phyloP scores from a whole-genome alignment of 2,888 invertebrate species.

The Hyles lineata region DNA sequence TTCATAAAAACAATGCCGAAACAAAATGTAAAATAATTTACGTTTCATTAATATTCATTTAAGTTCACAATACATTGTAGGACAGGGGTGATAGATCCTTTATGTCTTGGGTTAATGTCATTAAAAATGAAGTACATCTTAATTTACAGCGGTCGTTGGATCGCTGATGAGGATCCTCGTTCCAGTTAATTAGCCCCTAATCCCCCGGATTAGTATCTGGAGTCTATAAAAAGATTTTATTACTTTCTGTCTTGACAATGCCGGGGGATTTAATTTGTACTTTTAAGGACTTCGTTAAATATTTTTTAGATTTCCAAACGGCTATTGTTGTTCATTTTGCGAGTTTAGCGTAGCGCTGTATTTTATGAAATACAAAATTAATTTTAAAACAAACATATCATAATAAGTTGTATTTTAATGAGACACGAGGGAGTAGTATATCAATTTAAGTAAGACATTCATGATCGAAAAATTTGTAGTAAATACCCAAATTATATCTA shows the following conservation, averaged over 20 bases:
- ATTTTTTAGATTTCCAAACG: not conserved
- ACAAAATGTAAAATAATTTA: too few relatives aligned
- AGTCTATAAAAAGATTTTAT: slow-evolving; percentile 33
- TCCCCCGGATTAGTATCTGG: slow-evolving; percentile 38
- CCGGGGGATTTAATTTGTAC: slow-evolving; percentile 19
- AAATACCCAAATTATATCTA: not conserved
- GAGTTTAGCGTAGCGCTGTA: not conserved
- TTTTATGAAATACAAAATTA: too few relatives aligned
- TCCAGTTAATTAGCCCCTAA: slow-evolving; percentile 57
- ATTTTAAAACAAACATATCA: not conserved
- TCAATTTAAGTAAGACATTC: too few relatives aligned
- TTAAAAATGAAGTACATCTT: slow-evolving; percentile 54
- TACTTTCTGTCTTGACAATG: slow-evolving; percentile 31
- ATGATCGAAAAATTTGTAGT: too few relatives aligned
- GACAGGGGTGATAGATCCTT: slow-evolving; percentile 37
- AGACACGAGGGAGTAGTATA: too few relatives aligned
- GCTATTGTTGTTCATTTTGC: not conserved
- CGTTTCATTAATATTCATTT: slow-evolving; percentile 1
- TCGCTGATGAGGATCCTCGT: slow-evolving; percentile 51
- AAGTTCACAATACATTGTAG: slow-evolving; percentile 35
- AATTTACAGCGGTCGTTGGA: slow-evolving; percentile 52
- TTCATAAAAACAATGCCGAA: too few relatives aligned
- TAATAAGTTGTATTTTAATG: too few relatives aligned
- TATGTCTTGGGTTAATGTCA: slow-evolving; percentile 44
- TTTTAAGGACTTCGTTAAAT: slow-evolving; percentile 7